Base-by-base conservation (phyloP, 2,888 invertebrate genomes). In the Drosophila longiperda region DNA sequence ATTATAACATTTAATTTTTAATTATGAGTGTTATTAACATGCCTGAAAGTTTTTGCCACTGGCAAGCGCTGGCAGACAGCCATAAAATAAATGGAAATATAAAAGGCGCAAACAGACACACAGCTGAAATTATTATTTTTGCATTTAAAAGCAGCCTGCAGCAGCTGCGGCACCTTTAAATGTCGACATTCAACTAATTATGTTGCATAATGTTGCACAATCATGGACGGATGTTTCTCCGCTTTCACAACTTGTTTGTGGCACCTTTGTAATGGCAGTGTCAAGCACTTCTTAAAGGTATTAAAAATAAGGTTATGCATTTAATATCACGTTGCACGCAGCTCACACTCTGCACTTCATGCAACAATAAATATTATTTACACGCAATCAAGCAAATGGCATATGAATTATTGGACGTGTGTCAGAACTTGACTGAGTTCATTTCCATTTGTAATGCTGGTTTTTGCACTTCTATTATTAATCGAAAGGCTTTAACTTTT, bases 1-100 rank as follows among this genome's bases (percentile, higher is more conserved):
- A 89, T 88, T 82, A 86, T 74, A 75, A 72, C 80, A 87, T 88
- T 86, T 82, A 82, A 87, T 88, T 82, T 88, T 88, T 88, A 86
- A 88, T 86, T 86, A 88, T 86, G 84, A 83, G 82, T 74, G 80
- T 78, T 86, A 86, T 85, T 88, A 85, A 88, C 79, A 85, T 83
- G 75, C 75, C 79, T 69, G 78, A 66, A 88, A 88, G 71, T 86
- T 86, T 83, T 75, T 67, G 68, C 82, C 79, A 45, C 69, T 75
- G 69, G 68, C 82, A 73, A 54, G 42, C 71, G 66, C 54, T 62
- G 73, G 59, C 76, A 66, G 63, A 83, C 83, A 78, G 80, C 73
- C 68, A 71, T 73, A 67, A 73, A 78, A 75, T 70, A 58, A 78
- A 80, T 78, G 75, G 40, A 49, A 62, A 67, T 71, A 81, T 70